Base-by-base conservation (phyloP, 1,140 invertebrate genomes). In the Ostrea edulis region DNA sequence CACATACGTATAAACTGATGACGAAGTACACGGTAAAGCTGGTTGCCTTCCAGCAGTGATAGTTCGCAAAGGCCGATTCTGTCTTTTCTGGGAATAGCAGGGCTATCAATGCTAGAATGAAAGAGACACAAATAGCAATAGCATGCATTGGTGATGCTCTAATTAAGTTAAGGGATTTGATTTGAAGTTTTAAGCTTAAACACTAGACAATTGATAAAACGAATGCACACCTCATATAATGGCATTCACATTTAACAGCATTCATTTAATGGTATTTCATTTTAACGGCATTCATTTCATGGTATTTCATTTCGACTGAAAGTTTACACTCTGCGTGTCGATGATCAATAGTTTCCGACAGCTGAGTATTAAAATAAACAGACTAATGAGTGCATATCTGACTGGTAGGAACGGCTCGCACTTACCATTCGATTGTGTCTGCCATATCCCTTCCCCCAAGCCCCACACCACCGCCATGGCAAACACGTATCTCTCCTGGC, bases 61-160 rank as follows among this genome's bases (percentile, higher is more conserved):
- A 93, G 62, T 91, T 92, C 20, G 93, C 91, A 89, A 93, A 93
- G 4, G 92, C 93, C 0, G 91, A 86, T 35, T 93, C 90, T 55
- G 89, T 88, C 20, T 93, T 90, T 0, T 89, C 86, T 25, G 87
- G 65, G 87, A 93, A 93, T 3, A 93, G 84, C 5, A 90, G 52
- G 0, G 91, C 92, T 51, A 92, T 90, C n/a, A 93, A 86, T n/a
- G 93, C 93, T 93, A 85, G 25, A 91, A 88, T 55, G 86, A 68
- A 84, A 54, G 87, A 54, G 82, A 54, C 65, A 71, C 14, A 2
- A 8, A 62, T 44, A 44, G 5, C 35, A 5, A 44, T 44, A 44
- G 1, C 35, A n/a, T n/a, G n/a, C n/a, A n/a, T n/a, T n/a, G n/a
- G n/a, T n/a, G n/a, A n/a, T n/a, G n/a, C n/a, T n/a, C n/a, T n/a